phyloP scores from a whole-genome alignment of 2,888 invertebrate species.

The Adelognathus sp. region DNA sequence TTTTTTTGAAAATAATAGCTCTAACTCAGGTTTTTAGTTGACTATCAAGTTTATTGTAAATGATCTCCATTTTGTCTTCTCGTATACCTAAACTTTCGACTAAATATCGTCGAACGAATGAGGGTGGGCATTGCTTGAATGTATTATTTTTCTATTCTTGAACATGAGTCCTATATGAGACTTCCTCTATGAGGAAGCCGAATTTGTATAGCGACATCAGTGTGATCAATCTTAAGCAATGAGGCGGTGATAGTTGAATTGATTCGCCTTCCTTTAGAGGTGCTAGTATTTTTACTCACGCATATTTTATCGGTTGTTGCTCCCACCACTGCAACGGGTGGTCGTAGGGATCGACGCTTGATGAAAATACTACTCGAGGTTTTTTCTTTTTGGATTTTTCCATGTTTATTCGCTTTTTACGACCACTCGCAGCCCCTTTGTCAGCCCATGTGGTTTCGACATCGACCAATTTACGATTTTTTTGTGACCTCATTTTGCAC shows the following conservation, averaged over 20 bases:
- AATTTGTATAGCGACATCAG: too few relatives aligned
- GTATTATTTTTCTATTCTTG: too few relatives aligned
- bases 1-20: too few relatives aligned
- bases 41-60: too few relatives aligned
- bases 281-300: constrained; percentile 59
- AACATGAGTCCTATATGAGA: too few relatives aligned
- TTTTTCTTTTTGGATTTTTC: constrained; percentile 27
- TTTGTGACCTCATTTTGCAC: not conserved
- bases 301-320: constrained; percentile 63
- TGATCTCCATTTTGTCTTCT: too few relatives aligned
- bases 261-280: not conserved
- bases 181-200: too few relatives aligned
- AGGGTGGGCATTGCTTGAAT: too few relatives aligned
- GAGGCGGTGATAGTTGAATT: not conserved
- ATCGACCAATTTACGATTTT: not conserved
- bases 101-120: too few relatives aligned
- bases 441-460: not conserved
- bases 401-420: constrained; percentile 25
- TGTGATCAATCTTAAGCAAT: too few relatives aligned
- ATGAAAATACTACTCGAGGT: constrained; percentile 44
- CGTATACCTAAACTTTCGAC: too few relatives aligned
- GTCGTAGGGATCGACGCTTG: constrained; percentile 62
- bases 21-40: too few relatives aligned
- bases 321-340: constrained; percentile 65
- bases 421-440: not conserved